These are phyloP conservation scores for Larimichthys polyactis DNA, from an alignment of 2,113 vertebrate genomes.

Conservation along the genomic window DNA sequence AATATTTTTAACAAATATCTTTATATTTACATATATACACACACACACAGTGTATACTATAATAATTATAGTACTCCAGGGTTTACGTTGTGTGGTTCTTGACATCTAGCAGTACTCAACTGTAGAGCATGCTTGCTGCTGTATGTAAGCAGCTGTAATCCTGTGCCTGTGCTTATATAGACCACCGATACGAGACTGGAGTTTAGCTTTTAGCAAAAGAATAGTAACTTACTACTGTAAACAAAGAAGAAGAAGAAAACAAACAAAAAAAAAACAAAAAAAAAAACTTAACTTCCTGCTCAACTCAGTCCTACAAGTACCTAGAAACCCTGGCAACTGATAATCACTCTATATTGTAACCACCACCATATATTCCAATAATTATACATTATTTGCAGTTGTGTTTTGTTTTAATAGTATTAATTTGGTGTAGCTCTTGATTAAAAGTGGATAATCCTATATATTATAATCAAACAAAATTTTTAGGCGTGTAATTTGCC, in stretches of 20 bases:
- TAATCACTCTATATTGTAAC: background rate
- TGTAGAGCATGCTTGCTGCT: too few relatives aligned
- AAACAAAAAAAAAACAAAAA: background rate
- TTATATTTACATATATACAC: background rate
- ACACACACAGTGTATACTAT: background rate
- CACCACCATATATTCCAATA: background rate
- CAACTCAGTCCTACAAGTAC: background rate
- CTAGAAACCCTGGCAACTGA: background rate
- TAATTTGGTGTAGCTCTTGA: background rate
- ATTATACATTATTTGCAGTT: background rate
- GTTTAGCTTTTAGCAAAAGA: background rate
- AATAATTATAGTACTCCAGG: background rate
- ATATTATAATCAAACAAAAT: background rate
- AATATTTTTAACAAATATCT: slow-evolving; percentile 15
- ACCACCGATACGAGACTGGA: background rate
- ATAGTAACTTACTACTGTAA: background rate
- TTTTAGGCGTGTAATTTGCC: background rate
- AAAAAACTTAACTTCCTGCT: background rate
- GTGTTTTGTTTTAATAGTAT: background rate
- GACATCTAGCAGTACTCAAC: background rate
- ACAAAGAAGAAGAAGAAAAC: too few relatives aligned
- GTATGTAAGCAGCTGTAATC: background rate
- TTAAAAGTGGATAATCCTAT: background rate
- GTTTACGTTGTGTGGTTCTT: background rate
- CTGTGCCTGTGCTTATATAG: background rate